Base-by-base conservation (phyloP, 2,113 vertebrate genomes). In the Bettongia penicillata region DNA sequence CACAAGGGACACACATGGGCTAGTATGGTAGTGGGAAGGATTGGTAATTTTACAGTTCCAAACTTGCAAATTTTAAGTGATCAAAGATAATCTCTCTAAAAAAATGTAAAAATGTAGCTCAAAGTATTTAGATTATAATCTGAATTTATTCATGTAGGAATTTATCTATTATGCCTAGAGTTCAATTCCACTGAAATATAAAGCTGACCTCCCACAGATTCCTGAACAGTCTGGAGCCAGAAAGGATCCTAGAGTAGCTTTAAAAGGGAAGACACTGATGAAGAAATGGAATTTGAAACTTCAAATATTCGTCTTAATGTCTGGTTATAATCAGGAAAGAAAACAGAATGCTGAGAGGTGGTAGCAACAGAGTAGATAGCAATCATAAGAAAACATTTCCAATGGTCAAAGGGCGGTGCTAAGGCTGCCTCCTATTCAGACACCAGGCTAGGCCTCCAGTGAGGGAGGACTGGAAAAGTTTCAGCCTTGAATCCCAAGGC, bases 271-370 rank as follows among this genome's bases (percentile, higher is more conserved):
- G 92, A 84, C 43, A 12, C 68, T 3, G 93, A 89, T 2, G 3
- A 84, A 47, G 91, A 43, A 28, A 48, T 49, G n/a, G 51, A 91
- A 14, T 0, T 0, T 6, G 26, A 91, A 53, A 91, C 89, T 91
- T 61, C 51, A 90, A 92, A 77, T 16, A 68, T 47, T 77, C 43
- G n/a, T 84, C 49, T 19, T 37, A 48, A 47, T 0, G 57, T 43
- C 53, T 68, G 57, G 51, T 3, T 51, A 24, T 53, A 68, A 53
- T 68, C 51, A 53, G 89, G 91, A 90, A 91, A 95, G 92, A 77
- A 94, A 93, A 93, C 53, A 94, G 91, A 96, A 94, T 49, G 68
- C 89, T n/a, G 68, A 93, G 90, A 22, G 37, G 50, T 12, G 25
- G 0, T 0, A 37, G 37, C 52, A 84, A 93, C 31, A 92, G 1